phyloP scores from a whole-genome alignment of 2,113 vertebrate genomes.

The Tragulus kanchil region DNA sequence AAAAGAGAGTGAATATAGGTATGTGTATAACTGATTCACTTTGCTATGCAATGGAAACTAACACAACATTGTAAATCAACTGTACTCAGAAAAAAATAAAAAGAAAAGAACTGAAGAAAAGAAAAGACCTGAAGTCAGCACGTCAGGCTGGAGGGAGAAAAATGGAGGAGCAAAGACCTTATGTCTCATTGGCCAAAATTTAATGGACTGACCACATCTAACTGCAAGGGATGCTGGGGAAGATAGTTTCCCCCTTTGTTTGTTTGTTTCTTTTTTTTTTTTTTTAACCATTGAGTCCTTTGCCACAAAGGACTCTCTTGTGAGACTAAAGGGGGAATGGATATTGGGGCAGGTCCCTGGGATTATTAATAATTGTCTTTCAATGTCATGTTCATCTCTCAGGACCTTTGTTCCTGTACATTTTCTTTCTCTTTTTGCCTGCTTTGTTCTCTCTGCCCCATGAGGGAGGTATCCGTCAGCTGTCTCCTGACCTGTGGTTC shows the following conservation, averaged over 20 bases:
- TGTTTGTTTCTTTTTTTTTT: no score
- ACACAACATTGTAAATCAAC: no score
- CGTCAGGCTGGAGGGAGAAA: not conserved
- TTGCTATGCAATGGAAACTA: no score
- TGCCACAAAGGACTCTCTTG: not conserved
- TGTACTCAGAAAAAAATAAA: no score
- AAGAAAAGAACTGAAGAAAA: no score
- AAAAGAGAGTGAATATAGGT: no score
- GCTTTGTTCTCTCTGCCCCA: not conserved
- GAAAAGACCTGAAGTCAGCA: not conserved
- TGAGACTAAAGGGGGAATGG: not conserved
- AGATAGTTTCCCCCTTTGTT: not conserved
- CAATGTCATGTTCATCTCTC: not conserved
- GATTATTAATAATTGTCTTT: not conserved
- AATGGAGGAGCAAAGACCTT: not conserved
- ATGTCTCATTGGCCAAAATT: conserved; percentile 14
- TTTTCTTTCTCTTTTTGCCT: not conserved
- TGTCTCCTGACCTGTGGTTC: not conserved
- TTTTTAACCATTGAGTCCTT: not conserved
- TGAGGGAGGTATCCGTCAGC: not conserved
- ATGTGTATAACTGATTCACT: no score
- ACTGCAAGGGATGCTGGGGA: conserved; percentile 51
- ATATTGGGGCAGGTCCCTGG: not conserved
- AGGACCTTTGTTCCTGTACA: not conserved
- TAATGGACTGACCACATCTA: not conserved